Conservation (phyloP, 2,113 vertebrate genomes). For the Picathartes gymnocephalus region DNA sequence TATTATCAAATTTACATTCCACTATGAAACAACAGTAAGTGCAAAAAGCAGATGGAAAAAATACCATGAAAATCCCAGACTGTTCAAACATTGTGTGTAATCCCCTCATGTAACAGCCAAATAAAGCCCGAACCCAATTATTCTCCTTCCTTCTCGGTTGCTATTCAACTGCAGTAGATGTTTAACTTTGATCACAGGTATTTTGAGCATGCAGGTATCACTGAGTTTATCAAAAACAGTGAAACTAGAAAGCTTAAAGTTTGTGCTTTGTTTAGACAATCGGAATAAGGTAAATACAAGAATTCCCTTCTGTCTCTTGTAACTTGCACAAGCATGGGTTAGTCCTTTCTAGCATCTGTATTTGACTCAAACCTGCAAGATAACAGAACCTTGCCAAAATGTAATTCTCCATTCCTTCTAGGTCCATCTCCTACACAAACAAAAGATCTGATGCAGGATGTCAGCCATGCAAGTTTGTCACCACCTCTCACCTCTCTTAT, state of each 20-base stretch:
- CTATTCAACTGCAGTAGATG: neutral
- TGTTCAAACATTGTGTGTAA: neutral
- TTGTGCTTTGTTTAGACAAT: neutral
- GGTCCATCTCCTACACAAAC: neutral
- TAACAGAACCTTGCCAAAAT: neutral
- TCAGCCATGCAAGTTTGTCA: neutral
- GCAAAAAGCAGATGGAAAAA: slow-evolving; percentile 57
- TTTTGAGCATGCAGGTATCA: neutral
- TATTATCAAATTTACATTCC: slow-evolving; percentile 71
- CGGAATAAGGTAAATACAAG: neutral
- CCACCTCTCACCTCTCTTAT: neutral
- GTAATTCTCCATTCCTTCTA: neutral
- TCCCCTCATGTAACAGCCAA: neutral
- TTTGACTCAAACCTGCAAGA: neutral
- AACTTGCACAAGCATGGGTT: neutral
- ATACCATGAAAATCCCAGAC: neutral
- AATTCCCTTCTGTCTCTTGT: neutral
- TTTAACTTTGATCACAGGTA: neutral
- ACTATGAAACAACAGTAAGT: slow-evolving; percentile 53
- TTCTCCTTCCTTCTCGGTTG: neutral
- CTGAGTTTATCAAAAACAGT: neutral
- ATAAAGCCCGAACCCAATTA: neutral
- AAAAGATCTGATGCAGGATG: neutral
- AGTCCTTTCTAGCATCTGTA: neutral
- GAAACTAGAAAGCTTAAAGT: neutral